phyloP scores from a whole-genome alignment of 2,888 invertebrate species.

The Campaea margaritaria region DNA sequence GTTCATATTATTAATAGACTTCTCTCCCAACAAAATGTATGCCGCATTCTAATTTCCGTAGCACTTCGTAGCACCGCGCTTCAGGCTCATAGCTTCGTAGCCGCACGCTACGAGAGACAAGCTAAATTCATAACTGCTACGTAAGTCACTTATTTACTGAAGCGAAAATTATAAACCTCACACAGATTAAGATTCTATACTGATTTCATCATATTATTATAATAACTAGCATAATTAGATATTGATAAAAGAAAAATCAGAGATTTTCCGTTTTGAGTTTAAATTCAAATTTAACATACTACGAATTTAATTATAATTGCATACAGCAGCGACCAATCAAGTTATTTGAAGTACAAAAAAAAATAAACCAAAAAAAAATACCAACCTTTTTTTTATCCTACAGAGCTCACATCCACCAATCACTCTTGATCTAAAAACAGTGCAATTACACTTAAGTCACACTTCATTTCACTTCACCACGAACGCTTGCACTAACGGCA shows the following conservation, averaged over 20 bases:
- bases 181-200: no score
- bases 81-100: slow-evolving; percentile 43
- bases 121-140: slow-evolving; percentile 44
- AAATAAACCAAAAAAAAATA: slow-evolving; percentile 17
- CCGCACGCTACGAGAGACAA: slow-evolving; percentile 40
- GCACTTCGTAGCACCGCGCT: slow-evolving; percentile 41
- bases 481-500: slow-evolving; percentile 42
- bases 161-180: no score
- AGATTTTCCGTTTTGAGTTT: no score
- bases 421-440: slow-evolving; percentile 34
- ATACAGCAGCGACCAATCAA: no score
- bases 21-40: slow-evolving; percentile 12
- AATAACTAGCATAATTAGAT: neutral
- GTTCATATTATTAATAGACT: neutral
- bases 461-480: slow-evolving; percentile 61
- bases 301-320: no score
- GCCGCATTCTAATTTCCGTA: slow-evolving; percentile 45
- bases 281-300: no score
- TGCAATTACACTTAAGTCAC: slow-evolving; percentile 52
- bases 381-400: slow-evolving; percentile 32
- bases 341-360: neutral
- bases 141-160: slow-evolving; percentile 12
- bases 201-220: no score
- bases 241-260: neutral
- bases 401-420: slow-evolving; percentile 28